phyloP scores from a whole-genome alignment of 53 echinoderm and acorn worm species.

The Holothuria scabra region DNA sequence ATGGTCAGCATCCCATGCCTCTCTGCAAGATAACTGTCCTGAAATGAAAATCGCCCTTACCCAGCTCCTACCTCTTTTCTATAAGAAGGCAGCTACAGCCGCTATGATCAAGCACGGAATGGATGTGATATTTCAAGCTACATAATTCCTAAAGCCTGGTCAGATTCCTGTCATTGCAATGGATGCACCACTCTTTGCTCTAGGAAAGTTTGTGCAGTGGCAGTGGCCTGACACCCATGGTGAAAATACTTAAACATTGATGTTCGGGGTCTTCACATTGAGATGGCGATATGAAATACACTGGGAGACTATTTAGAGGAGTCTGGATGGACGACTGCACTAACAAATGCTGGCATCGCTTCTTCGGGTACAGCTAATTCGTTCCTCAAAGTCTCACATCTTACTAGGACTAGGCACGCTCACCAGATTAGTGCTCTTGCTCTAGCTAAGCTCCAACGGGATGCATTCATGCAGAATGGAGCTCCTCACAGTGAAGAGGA shows the following conservation, averaged over 20 bases:
- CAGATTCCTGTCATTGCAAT: conserved; percentile 46
- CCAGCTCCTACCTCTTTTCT: conserved; percentile 31
- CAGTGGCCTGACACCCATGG: conserved; percentile 33
- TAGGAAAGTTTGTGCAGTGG: conserved; percentile 51
- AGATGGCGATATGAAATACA: conserved; percentile 34
- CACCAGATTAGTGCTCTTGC: conserved; percentile 43
- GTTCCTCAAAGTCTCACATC: conserved; percentile 41
- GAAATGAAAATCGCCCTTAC: background rate
- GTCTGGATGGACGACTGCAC: conserved; percentile 41
- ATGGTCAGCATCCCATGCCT: conserved; percentile 33
- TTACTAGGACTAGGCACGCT: conserved; percentile 50
- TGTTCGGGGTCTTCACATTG: conserved; percentile 43
- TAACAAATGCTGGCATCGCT: conserved; percentile 38
- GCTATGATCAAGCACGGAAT: conserved; percentile 59
- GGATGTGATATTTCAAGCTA: conserved; percentile 28
- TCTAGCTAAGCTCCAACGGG: conserved; percentile 49
- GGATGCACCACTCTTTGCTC: conserved; percentile 46
- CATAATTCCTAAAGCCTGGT: conserved; percentile 30
- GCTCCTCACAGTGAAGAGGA: conserved; percentile 3
- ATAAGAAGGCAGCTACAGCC: conserved; percentile 39
- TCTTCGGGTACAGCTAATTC: conserved; percentile 43
- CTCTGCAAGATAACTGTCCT: conserved; percentile 15
- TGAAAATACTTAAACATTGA: background rate
- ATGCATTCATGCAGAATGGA: conserved; percentile 28
- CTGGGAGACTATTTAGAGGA: conserved; percentile 39